Conservation (phyloP, 2,888 invertebrate species). For the Amiota minor region DNA sequence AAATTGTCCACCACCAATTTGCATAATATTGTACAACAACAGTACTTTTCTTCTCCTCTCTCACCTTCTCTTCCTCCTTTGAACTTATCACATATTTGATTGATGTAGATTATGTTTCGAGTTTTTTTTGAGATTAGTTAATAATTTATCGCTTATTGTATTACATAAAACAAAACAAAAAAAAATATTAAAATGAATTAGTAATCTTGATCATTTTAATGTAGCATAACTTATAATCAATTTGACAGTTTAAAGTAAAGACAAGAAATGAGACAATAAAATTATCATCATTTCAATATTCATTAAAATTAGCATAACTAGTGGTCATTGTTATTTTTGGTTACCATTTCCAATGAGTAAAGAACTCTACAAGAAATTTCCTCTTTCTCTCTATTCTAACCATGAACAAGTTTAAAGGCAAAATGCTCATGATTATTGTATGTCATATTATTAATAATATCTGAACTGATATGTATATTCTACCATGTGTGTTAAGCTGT, state of each 20-base stretch:
- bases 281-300: too few species aligned
- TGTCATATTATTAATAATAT: background rate
- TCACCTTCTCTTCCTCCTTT: too few species aligned
- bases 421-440: conserved; percentile 7
- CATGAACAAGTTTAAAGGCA: conserved; percentile 38
- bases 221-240: conserved; percentile 55
- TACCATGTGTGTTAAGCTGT: too few species aligned
- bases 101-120: background rate
- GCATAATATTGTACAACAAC: too few species aligned
- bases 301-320: conserved; percentile 8
- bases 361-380: background rate
- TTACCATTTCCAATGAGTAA: conserved; percentile 34
- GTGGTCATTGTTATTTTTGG: conserved; percentile 61
- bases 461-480: too few species aligned
- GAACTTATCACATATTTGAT: background rate
- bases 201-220: conserved; percentile 16
- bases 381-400: conserved; percentile 43
- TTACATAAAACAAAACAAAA: background rate
- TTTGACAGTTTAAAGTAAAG: conserved; percentile 54
- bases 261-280: conserved; percentile 19
- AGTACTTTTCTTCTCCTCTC: too few species aligned
- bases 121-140: background rate
- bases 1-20: too few species aligned
- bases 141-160: background rate
- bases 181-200: conserved; percentile 39